Evolutionary conservation across 2,113 vertebrate species (phyloP).

Genomic region (Rhagologus leucostigma): DNA sequence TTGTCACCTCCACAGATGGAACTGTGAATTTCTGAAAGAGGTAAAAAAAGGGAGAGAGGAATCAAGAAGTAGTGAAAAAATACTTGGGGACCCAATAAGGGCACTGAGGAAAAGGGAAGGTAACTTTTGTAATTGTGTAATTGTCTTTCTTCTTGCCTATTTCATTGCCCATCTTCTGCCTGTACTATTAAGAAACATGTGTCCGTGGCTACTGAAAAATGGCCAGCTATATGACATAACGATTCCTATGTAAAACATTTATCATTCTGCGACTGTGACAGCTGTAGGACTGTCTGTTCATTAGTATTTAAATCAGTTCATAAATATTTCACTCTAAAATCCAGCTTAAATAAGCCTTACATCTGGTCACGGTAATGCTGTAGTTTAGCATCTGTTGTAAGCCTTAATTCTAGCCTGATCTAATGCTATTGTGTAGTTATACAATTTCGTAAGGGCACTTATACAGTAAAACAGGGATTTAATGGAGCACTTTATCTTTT

Average conservation of each 20-base stretch:
- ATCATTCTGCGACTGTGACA: constrained; percentile 62
- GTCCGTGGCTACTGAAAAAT: neutral
- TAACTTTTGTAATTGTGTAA: neutral
- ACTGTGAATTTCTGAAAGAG: neutral
- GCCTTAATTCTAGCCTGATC: constrained; percentile 68
- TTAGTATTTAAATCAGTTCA: constrained; percentile 81
- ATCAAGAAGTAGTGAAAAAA: neutral
- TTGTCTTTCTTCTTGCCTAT: neutral
- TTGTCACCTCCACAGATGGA: neutral
- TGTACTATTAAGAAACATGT: constrained; percentile 10
- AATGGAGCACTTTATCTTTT: constrained; percentile 70
- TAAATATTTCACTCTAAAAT: constrained; percentile 79
- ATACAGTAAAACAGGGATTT: constrained; percentile 72
- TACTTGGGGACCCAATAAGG: neutral
- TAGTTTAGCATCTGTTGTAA: constrained; percentile 61
- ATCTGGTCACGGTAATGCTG: constrained; percentile 37
- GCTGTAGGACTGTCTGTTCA: constrained; percentile 64
- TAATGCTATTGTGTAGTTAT: constrained; percentile 69
- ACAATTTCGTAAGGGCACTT: constrained; percentile 76
- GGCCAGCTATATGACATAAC: neutral
- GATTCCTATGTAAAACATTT: constrained; percentile 35
- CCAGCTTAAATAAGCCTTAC: constrained; percentile 54
- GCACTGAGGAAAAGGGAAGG: neutral
- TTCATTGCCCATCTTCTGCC: neutral
- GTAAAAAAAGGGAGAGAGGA: accelerated